Conservation (phyloP, 2,888 invertebrate species). For the Crioceris asparagi region DNA sequence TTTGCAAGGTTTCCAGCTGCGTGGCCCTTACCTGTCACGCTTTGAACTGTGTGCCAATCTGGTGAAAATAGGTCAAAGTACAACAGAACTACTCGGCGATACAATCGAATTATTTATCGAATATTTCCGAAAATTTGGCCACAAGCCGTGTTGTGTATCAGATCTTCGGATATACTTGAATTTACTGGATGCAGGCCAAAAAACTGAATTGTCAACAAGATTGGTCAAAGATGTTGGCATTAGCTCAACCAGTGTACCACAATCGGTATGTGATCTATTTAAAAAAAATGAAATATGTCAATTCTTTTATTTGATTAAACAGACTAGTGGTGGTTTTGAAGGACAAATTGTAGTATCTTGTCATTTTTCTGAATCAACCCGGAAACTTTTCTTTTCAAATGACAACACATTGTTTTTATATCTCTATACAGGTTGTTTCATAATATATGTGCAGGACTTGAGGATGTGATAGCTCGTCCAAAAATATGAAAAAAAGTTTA, state of each 20-base stretch:
- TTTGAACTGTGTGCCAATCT: constrained; percentile 62
- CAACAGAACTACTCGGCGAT: constrained; percentile 48
- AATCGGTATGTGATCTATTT: constrained; percentile 50
- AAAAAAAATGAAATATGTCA: no score
- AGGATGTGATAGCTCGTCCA: no score
- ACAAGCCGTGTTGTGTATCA: constrained; percentile 75
- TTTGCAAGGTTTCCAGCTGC: constrained; percentile 45
- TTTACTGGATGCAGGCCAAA: constrained; percentile 53
- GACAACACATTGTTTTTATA: no score
- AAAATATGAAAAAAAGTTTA: no score
- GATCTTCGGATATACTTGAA: constrained; percentile 70
- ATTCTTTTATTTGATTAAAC: no score
- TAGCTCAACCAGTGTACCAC: constrained; percentile 51
- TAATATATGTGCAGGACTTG: no score
- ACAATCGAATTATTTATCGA: constrained; percentile 59
- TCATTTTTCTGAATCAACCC: no score
- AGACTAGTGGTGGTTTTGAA: no score
- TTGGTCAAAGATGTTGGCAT: constrained; percentile 54
- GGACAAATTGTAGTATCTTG: no score
- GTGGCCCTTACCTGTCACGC: constrained; percentile 78
- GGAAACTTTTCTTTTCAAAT: no score
- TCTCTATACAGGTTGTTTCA: no score
- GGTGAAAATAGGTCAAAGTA: constrained; percentile 43
- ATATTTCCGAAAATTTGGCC: constrained; percentile 74
- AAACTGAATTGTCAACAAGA: constrained; percentile 47